Evolutionary conservation across 2,888 invertebrate species (phyloP).

Genomic region (Augiades crinisus): DNA sequence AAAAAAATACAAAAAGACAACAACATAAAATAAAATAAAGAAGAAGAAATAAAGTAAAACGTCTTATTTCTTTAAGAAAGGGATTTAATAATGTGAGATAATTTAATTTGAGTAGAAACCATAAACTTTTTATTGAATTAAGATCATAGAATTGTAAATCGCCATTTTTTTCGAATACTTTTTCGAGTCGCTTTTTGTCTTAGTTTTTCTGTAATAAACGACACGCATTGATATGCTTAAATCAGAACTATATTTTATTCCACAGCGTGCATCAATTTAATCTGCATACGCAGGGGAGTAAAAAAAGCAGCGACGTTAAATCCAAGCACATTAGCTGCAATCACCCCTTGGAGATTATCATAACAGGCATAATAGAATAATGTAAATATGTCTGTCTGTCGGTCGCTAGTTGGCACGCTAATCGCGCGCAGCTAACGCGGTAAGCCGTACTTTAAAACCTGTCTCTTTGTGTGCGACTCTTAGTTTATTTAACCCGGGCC

Average conservation of each 20-base stretch:
- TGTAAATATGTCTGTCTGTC: slow-evolving; percentile 60
- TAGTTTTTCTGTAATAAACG: too few species aligned
- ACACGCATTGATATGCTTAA: too few species aligned
- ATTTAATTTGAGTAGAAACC: too few species aligned
- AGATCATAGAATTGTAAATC: too few species aligned
- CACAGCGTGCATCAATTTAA: slow-evolving; percentile 29
- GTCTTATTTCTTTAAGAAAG: too few species aligned
- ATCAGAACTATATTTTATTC: slow-evolving; percentile 6
- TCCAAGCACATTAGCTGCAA: slow-evolving; percentile 60
- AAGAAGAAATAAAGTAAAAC: too few species aligned
- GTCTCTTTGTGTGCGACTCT: slow-evolving; percentile 55
- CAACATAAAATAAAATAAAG: too few species aligned
- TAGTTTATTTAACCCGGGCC: slow-evolving; percentile 56
- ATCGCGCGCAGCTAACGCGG: slow-evolving; percentile 60
- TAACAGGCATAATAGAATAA: slow-evolving; percentile 73
- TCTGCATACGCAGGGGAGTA: slow-evolving; percentile 42
- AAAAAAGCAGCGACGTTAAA: slow-evolving; percentile 54
- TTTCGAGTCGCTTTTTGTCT: too few species aligned
- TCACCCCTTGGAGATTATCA: slow-evolving; percentile 69
- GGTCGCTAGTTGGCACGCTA: slow-evolving; percentile 62
- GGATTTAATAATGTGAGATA: too few species aligned
- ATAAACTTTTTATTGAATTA: too few species aligned
- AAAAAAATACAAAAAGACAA: too few species aligned
- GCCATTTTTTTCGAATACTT: too few species aligned
- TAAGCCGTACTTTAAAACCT: slow-evolving; percentile 66